phyloP scores from a whole-genome alignment of 1,140 invertebrate genomes.

The Nebria ingens region DNA sequence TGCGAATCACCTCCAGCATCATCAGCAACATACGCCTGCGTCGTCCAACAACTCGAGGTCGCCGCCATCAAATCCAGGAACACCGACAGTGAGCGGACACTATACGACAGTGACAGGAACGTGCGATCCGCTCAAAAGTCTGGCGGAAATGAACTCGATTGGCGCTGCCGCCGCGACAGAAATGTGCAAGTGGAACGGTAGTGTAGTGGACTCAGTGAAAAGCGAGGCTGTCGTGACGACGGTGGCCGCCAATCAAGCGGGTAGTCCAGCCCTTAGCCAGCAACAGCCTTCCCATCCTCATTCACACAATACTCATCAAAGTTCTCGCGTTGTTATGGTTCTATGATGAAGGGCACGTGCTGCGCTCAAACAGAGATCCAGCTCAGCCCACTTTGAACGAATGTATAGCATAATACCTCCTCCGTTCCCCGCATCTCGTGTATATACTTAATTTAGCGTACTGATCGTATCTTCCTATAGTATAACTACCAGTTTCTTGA shows the following conservation, averaged over 20 bases:
- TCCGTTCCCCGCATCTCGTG: background rate
- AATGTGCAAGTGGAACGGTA: conserved; percentile 32
- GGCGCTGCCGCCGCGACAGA: conserved; percentile 13
- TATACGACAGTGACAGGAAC: conserved; percentile 21
- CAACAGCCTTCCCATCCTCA: conserved; percentile 23
- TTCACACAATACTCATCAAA: conserved; percentile 31
- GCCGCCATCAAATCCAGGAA: conserved; percentile 19
- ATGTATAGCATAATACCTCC: background rate
- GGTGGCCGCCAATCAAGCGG: conserved; percentile 20
- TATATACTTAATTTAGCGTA: background rate
- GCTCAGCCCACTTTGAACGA: background rate
- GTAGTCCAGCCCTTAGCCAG: conserved; percentile 24
- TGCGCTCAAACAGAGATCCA: conserved; percentile 20
- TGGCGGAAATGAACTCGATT: conserved; percentile 43
- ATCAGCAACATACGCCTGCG: conserved; percentile 34
- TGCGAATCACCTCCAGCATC: conserved; percentile 26
- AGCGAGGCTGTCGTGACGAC: conserved; percentile 22
- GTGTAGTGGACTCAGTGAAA: conserved; percentile 20
- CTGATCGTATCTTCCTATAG: background rate
- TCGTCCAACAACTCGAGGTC: conserved; percentile 26
- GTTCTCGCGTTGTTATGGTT: conserved; percentile 34
- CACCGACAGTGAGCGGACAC: conserved; percentile 17
- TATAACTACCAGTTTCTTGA: background rate
- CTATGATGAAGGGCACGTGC: conserved; percentile 31
- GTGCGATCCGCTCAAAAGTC: conserved; percentile 45